These are phyloP conservation scores for Gryllus longicercus DNA, from an alignment of 2,888 invertebrate genomes.

Conservation along the genomic window DNA sequence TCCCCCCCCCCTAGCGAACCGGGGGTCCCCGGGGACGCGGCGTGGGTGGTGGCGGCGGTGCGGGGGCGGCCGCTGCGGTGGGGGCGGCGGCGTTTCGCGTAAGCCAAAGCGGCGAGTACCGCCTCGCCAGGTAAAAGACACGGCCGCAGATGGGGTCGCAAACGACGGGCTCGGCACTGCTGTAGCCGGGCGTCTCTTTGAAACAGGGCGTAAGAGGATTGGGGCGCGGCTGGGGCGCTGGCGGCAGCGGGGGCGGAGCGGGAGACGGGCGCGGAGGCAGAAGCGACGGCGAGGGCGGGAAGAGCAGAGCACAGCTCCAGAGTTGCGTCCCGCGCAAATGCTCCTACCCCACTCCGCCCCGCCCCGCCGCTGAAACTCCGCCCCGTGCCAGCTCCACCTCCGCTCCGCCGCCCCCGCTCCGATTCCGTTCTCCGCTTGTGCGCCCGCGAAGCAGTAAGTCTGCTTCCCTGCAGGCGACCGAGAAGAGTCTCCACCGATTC, in stretches of 20 bases:
- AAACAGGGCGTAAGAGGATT: not conserved
- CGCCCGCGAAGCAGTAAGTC: not conserved
- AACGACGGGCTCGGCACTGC: not conserved
- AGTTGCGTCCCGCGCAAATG: no score
- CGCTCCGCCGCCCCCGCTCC: not conserved
- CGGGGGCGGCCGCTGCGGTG: no score
- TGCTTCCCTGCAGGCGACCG: not conserved
- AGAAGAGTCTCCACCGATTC: not conserved
- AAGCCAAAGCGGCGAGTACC: not conserved
- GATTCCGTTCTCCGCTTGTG: not conserved
- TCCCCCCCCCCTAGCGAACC: no score
- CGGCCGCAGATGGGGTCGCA: not conserved
- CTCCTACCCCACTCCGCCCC: no score
- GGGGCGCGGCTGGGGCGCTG: not conserved
- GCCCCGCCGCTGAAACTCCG: not conserved
- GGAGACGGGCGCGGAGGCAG: no score
- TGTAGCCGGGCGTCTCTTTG: not conserved
- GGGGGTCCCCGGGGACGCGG: no score
- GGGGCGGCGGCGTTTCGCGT: no score
- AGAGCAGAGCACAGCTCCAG: no score
- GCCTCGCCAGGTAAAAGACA: slow-evolving; percentile 9
- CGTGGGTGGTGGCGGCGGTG: no score
- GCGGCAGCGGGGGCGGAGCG: no score
- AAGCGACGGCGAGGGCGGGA: no score
- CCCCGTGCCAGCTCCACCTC: not conserved